Base-by-base conservation (phyloP, 1,140 invertebrate species). In the Pogonus chalceus region DNA sequence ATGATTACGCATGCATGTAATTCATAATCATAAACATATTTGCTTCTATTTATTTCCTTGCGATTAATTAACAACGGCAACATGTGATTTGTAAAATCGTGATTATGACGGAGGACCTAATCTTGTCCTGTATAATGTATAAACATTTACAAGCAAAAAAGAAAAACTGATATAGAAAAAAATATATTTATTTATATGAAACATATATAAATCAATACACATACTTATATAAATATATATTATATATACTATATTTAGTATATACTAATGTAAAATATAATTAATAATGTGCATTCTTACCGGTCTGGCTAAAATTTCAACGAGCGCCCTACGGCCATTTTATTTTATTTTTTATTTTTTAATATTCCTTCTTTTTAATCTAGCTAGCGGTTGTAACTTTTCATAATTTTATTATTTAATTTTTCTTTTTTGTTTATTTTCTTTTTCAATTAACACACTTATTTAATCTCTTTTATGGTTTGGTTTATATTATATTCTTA, bases 401-500 rank as follows among this genome's bases (percentile, higher is more conserved):
- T 43, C 9, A 43, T 43, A 43, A 10, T 18, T 43, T 12, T 16
- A 7, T 31, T 43, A 43, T 43, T 43, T 43, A 9, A 10, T 43
- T 43, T 43, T 31, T 43, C 18, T 43, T 43, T 16, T 9, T 18
- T 43, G 7, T 43, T 43, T 43, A 18, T 18, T 43, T 43, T 43
- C 3, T 9, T 43, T 43, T 18, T 18, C 18, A 4, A 43, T 16
- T 43, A 4, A 43, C 26, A 31, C 37, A 43, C 37, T 43, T 43
- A 12, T 12, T 16, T 43, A 4, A 31, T n/a, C n/a, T n/a, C n/a
- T n/a, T n/a, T 31, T 43, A 43, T 43, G 37, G 37, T 43, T 43
- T 43, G 37, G 37, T 43, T 43, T 43, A 43, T 9, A 43, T 43
- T 43, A 43, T 43, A 18, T 43, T 43, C 37, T 43, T 43, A 43